Percentiles rank a stretch among this genome's conserved stretches.
Conservation (phyloP, 1,140 invertebrate species). For the Rhopalosiphum padi region DNA sequence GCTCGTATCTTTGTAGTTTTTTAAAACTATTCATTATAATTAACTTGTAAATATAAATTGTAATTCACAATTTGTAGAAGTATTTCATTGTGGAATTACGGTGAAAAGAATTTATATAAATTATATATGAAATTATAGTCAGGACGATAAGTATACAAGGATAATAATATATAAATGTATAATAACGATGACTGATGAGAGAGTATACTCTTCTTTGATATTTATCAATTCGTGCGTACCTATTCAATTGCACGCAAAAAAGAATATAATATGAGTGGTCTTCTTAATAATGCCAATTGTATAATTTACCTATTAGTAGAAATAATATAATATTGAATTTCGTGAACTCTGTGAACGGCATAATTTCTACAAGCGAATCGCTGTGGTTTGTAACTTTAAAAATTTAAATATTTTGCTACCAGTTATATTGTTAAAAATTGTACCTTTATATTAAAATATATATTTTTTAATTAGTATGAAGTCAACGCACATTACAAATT, state of each 20-base stretch:
- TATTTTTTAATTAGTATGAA: not conserved
- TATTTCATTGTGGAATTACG: not conserved
- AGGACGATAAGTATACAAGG: not conserved
- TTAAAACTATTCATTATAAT: conserved; percentile 1
- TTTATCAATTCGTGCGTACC: not conserved
- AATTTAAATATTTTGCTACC: not conserved
- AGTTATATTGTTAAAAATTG: not conserved
- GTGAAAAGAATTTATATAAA: not conserved
- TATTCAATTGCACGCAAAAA: not conserved
- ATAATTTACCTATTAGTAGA: not conserved
- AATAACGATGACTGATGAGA: not conserved
- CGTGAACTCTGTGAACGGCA: not conserved
- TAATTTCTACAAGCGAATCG: not conserved
- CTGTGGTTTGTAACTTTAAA: not conserved
- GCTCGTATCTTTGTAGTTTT: not conserved
- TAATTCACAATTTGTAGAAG: not conserved
- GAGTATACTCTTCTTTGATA: conserved; percentile 2
- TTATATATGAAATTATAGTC: not conserved
- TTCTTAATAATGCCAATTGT: not conserved
- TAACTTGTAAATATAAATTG: not conserved
- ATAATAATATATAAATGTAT: not conserved
- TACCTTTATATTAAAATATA: not conserved
- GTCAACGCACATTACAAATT: not conserved
- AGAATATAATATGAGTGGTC: not conserved
- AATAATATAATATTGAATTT: not conserved